These are phyloP conservation scores for Anticlea derivata DNA, from an alignment of 2,888 invertebrate genomes.

Conservation along the genomic window DNA sequence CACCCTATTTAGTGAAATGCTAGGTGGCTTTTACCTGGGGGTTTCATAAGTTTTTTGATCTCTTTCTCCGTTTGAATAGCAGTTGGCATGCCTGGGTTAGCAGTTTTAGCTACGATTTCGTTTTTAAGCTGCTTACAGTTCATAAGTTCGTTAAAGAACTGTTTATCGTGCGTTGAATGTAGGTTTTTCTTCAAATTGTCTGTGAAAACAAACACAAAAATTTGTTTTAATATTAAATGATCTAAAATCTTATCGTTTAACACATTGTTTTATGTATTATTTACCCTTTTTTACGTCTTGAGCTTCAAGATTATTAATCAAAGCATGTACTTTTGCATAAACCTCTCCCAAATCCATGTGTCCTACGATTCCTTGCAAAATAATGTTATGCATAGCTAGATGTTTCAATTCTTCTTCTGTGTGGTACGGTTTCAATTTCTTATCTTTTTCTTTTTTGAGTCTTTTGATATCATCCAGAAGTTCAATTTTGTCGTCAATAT, in stretches of 20 bases:
- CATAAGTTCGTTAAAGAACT: slow-evolving; percentile 48
- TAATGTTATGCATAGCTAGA: slow-evolving; percentile 61
- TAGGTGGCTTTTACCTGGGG: too few relatives aligned
- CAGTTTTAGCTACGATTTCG: slow-evolving; percentile 27
- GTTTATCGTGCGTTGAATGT: slow-evolving; percentile 38
- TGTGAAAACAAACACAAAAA: slow-evolving; percentile 1
- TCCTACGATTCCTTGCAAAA: slow-evolving; percentile 59
- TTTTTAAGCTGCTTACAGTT: slow-evolving; percentile 50
- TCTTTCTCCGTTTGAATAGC: neutral
- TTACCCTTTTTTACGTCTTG: slow-evolving; percentile 28
- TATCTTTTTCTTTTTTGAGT: slow-evolving; percentile 16
- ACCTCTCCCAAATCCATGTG: slow-evolving; percentile 62
- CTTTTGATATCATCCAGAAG: slow-evolving; percentile 8
- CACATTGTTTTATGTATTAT: neutral
- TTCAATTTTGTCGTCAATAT: neutral
- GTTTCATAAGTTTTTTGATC: too few relatives aligned
- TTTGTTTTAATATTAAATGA: neutral
- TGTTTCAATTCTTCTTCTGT: slow-evolving; percentile 47
- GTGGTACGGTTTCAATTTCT: slow-evolving; percentile 16
- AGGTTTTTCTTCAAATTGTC: neutral
- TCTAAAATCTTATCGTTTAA: too few relatives aligned
- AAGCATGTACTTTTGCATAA: slow-evolving; percentile 42
- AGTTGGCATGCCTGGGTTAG: neutral
- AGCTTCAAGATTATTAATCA: slow-evolving; percentile 40
- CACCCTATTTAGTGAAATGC: too few relatives aligned